Percentiles rank a stretch among this genome's conserved stretches.
These are phyloP conservation scores for Gila orcuttii DNA, from an alignment of 2,113 vertebrate species.

Conservation along the genomic window DNA sequence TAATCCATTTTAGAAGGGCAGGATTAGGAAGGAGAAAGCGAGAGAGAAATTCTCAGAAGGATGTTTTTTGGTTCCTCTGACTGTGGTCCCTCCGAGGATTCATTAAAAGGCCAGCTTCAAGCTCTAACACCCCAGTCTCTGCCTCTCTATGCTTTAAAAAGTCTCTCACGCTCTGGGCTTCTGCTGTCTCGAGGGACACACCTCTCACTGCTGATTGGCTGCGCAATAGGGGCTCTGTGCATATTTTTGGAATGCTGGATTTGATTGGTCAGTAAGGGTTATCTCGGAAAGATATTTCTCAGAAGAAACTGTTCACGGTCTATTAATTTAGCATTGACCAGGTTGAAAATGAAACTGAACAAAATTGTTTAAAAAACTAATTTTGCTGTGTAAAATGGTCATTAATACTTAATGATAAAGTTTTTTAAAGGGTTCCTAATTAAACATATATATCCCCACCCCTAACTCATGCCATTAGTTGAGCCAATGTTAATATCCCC, in stretches of 20 bases:
- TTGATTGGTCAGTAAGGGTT: conserved; percentile 8
- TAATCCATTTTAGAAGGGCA: background rate
- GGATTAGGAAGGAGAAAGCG: background rate
- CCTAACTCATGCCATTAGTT: no score
- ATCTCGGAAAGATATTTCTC: conserved; percentile 15
- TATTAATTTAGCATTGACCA: background rate
- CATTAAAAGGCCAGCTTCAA: conserved; percentile 44
- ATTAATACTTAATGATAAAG: background rate
- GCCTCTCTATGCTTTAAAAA: conserved; percentile 24
- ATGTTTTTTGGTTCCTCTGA: conserved; percentile 20
- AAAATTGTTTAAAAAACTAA: background rate
- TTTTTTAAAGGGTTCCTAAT: no score
- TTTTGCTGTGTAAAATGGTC: background rate
- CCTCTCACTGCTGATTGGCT: conserved; percentile 32
- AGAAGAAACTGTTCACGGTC: conserved; percentile 2
- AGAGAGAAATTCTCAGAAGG: conserved; percentile 24
- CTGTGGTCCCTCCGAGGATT: conserved; percentile 24
- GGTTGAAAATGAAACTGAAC: background rate
- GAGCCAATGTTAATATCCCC: no score
- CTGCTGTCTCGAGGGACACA: background rate
- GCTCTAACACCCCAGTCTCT: conserved; percentile 19
- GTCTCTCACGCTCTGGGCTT: conserved; percentile 11
- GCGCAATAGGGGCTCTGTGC: conserved; percentile 8
- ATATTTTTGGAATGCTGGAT: conserved; percentile 29
- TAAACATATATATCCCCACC: no score